Evolutionary conservation across 2,888 invertebrate species (phyloP), one percentile per base, ranked within the genome.

Genomic region (Agrochola lychnidis): DNA sequence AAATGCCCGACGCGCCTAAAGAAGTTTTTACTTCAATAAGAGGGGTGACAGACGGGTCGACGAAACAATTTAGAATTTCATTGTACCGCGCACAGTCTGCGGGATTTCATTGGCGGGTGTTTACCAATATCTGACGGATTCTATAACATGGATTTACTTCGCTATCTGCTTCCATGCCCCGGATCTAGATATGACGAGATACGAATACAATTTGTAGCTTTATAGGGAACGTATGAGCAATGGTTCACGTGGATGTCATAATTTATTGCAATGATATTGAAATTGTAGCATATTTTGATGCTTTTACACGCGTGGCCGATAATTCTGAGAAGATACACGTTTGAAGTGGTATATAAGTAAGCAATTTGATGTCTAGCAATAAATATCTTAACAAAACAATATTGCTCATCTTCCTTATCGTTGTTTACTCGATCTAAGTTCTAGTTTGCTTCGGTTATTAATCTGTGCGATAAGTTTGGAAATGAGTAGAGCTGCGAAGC

Each of bases 381-480:
- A 81, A 67, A 57, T 67, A 59, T 53, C 42, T 25, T 51, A 72
- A 57, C 61, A 51, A 25, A 61, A 69, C 48, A 69, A 66, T 61
- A 51, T 59, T 30, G n/a, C 59, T 83, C 73, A 53, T 78, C 42
- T 57, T 62, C 64, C 70, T 68, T 76, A 66, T 80, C 70, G 56
- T 64, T 75, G 30, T 74, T 80, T 68, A 73, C 79, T 73, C 64
- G 68, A 79, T 85, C 75, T 76, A 63, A 81, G 75, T 76, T 78
- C 80, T 82, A 83, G 82, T 86, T 84, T 74, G 82, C 85, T 86
- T 81, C 88, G 81, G 90, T 91, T 91, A 91, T 92, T 92, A 92
- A 92, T 92, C 92, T 89, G 83, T 78, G 83, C 89, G 89, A 91
- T 92, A 91, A 92, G 88, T 92, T 91, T 88, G 82, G 84, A 88